Evolutionary conservation across 1,140 invertebrate genomes (phyloP).

Genomic region (Drosophila kepulauana): DNA sequence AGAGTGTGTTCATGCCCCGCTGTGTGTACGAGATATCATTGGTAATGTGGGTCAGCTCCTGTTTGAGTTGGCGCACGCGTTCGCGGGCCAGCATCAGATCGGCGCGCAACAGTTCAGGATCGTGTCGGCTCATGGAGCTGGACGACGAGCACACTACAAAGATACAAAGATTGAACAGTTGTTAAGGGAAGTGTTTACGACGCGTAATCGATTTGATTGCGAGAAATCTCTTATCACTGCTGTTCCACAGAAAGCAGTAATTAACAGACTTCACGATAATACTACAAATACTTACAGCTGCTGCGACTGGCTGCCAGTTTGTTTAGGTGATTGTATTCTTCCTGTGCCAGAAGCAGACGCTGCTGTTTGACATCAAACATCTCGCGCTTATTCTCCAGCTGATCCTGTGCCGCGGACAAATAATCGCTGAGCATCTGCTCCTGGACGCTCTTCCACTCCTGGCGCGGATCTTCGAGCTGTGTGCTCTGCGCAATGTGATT

Average conservation of each 20-base stretch:
- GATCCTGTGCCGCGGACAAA: conserved; percentile 96
- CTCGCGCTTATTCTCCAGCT: conserved; percentile 98
- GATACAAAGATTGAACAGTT: conserved; percentile 5
- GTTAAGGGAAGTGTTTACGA: too few species aligned
- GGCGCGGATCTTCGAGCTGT: conserved; percentile 97
- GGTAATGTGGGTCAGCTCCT: conserved; percentile 95
- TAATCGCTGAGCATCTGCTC: conserved; percentile 98
- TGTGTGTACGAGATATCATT: conserved; percentile 96
- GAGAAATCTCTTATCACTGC: conserved; percentile 27
- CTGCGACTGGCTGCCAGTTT: conserved; percentile 93
- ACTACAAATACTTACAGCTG: conserved; percentile 89
- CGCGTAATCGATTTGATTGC: not conserved
- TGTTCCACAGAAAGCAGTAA: conserved; percentile 19
- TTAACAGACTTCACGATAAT: not conserved
- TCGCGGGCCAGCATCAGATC: conserved; percentile 95
- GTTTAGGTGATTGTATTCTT: conserved; percentile 97
- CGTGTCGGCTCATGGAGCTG: conserved; percentile 95
- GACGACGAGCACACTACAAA: conserved; percentile 95
- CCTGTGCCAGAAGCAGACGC: conserved; percentile 95
- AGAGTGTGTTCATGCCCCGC: conserved; percentile 95
- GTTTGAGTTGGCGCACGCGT: conserved; percentile 94
- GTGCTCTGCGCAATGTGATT: conserved; percentile 98
- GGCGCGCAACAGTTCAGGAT: conserved; percentile 96
- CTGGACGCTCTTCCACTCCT: conserved; percentile 98
- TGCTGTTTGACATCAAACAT: conserved; percentile 98